phyloP scores from a whole-genome alignment of 2,113 vertebrate genomes.

The Spheniscus mendiculus region DNA sequence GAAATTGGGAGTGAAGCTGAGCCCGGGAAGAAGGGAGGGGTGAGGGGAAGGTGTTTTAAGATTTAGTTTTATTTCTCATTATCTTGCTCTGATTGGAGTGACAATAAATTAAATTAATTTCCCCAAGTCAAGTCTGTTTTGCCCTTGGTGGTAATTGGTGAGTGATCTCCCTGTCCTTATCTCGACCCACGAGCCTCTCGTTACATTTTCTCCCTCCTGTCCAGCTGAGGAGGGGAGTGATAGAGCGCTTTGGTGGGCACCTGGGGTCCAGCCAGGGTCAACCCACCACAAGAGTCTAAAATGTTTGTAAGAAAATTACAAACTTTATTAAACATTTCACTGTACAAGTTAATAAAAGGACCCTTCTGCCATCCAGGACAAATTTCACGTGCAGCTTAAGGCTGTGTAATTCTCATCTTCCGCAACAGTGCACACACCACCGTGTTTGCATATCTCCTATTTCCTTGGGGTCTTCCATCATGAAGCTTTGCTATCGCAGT shows the following conservation, averaged over 20 bases:
- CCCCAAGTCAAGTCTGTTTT: background rate
- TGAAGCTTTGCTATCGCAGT: fast-evolving
- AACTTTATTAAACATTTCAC: background rate
- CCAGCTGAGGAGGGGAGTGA: background rate
- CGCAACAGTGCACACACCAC: background rate
- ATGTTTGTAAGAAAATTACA: background rate
- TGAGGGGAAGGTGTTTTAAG: background rate
- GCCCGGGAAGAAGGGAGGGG: background rate
- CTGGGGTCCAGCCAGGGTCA: background rate
- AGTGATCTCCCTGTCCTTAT: background rate
- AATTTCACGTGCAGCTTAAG: background rate
- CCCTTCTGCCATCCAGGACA: background rate
- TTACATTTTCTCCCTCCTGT: background rate
- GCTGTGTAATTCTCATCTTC: background rate
- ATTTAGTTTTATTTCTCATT: background rate
- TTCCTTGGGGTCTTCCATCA: background rate
- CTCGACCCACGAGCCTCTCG: fast-evolving
- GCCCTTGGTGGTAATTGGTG: background rate
- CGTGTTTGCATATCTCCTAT: background rate
- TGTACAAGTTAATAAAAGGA: background rate
- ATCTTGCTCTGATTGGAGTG: background rate
- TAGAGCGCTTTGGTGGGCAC: background rate
- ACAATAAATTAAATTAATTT: background rate
- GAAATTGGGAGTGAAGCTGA: background rate
- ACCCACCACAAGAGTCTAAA: background rate